These are phyloP conservation scores for Malacosoma neustria DNA, from an alignment of 2,888 invertebrate genomes.

Conservation along the genomic window DNA sequence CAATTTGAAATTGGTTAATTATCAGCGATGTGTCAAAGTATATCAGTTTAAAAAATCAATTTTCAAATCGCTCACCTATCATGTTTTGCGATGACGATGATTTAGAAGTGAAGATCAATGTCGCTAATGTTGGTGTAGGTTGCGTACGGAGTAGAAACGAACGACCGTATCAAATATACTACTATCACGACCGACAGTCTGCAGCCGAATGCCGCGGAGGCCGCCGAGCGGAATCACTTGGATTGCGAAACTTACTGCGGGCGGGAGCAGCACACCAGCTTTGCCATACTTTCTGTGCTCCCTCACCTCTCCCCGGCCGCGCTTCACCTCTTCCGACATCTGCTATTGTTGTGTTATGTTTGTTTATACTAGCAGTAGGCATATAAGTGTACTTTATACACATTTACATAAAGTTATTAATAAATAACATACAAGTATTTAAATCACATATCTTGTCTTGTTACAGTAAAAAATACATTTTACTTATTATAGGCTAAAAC, in stretches of 20 bases:
- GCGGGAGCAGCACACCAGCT: conserved; percentile 12
- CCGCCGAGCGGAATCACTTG: conserved; percentile 15
- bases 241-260: conserved; percentile 18
- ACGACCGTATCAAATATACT: conserved; percentile 27
- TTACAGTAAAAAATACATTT: too few relatives aligned
- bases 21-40: too few relatives aligned
- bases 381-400: too few relatives aligned
- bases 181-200: conserved; percentile 50
- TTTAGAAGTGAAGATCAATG: conserved; percentile 47
- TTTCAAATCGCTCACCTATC: conserved; percentile 50
- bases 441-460: too few relatives aligned
- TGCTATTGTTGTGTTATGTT: not conserved
- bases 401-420: too few relatives aligned
- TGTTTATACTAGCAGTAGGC: too few relatives aligned
- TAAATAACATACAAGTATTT: too few relatives aligned
- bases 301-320: conserved; percentile 1
- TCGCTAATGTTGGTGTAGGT: conserved; percentile 70
- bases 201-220: conserved; percentile 52
- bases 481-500: too few relatives aligned
- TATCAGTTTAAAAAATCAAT: too few relatives aligned
- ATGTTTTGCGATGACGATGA: conserved; percentile 48
- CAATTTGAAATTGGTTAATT: too few relatives aligned
- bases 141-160: conserved; percentile 40
- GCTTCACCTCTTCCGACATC: not conserved
- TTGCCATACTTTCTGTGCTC: conserved; percentile 1